Percentiles rank a stretch among this genome's conserved stretches.
phyloP scores from a whole-genome alignment of 2,888 invertebrate genomes.

The Scaptomyza caliginosa region DNA sequence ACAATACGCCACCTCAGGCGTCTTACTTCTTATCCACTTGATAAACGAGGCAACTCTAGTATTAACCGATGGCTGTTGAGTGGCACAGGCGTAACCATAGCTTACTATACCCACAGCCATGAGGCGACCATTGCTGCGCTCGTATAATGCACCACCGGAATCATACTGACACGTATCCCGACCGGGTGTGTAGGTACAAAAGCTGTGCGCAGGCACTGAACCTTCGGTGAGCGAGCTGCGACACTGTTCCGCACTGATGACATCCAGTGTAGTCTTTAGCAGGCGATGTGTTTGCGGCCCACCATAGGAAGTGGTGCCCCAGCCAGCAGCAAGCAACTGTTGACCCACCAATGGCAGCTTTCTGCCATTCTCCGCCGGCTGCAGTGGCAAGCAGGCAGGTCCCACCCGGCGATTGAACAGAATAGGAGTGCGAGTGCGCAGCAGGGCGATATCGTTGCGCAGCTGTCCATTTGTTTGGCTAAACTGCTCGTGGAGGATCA shows the following conservation, averaged over 20 bases:
- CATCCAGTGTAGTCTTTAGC: conserved; percentile 85
- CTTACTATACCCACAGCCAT: conserved; percentile 86
- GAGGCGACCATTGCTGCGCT: conserved; percentile 82
- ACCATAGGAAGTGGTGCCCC: conserved; percentile 86
- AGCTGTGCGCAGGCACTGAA: conserved; percentile 65
- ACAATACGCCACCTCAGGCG: conserved; percentile 81
- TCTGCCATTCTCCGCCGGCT: conserved; percentile 31
- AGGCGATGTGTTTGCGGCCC: conserved; percentile 85
- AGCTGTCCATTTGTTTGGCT: conserved; percentile 55
- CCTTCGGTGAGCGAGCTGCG: conserved; percentile 55
- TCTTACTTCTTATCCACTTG: conserved; percentile 85
- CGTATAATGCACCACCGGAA: conserved; percentile 86
- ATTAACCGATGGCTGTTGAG: conserved; percentile 85
- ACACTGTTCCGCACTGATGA: conserved; percentile 84
- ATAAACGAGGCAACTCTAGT: conserved; percentile 86
- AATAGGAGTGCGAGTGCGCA: conserved; percentile 84
- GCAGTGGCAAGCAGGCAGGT: conserved; percentile 86
- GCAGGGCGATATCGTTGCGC: conserved; percentile 86
- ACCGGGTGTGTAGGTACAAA: conserved; percentile 85
- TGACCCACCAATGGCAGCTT: conserved; percentile 83
- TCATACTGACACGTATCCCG: conserved; percentile 86
- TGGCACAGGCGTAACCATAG: conserved; percentile 86
- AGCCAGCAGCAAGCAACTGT: conserved; percentile 84
- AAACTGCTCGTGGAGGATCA: conserved; percentile 84
- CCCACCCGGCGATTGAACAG: conserved; percentile 85